Evolutionary conservation across 2,797 vertebrate genomes (phyloP).

Genomic region (Poecilia velifera): DNA sequence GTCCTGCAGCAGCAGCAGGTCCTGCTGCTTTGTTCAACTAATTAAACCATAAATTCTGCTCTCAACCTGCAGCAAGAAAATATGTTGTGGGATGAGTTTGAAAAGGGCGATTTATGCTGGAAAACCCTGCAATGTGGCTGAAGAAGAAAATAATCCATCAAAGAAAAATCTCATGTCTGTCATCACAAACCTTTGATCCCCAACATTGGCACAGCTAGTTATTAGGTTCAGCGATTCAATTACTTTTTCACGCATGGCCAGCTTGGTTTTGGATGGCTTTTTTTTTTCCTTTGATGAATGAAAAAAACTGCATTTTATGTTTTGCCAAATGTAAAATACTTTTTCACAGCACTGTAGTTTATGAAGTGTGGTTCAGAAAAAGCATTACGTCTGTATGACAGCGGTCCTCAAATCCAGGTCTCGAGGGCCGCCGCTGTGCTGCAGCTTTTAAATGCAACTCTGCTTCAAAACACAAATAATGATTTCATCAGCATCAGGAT

Average conservation of each 20-base stretch:
- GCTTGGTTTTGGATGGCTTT: neutral
- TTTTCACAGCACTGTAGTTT: slow-evolving; percentile 9
- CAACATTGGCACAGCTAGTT: neutral
- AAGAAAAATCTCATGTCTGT: neutral
- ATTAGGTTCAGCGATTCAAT: neutral
- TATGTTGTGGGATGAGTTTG: neutral
- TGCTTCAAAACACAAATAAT: neutral
- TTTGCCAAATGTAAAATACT: neutral
- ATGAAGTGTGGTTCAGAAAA: slow-evolving; percentile 18
- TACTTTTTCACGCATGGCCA: neutral
- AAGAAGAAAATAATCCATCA: neutral
- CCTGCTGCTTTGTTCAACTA: neutral
- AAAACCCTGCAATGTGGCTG: neutral
- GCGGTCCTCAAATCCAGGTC: too few species aligned
- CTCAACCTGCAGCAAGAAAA: neutral
- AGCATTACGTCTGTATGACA: slow-evolving; percentile 30
- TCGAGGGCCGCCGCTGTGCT: neutral
- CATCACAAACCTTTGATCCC: neutral
- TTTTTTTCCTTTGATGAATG: neutral
- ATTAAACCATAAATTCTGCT: neutral
- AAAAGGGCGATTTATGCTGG: neutral
- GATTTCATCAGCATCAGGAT: neutral
- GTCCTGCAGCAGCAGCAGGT: too few species aligned
- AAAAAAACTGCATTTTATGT: slow-evolving; percentile 22
- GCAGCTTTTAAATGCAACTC: neutral